Evolutionary conservation across 2,888 invertebrate species (phyloP), one percentile per base, ranked within the genome.

Genomic region (Dryomyza anilis): DNA sequence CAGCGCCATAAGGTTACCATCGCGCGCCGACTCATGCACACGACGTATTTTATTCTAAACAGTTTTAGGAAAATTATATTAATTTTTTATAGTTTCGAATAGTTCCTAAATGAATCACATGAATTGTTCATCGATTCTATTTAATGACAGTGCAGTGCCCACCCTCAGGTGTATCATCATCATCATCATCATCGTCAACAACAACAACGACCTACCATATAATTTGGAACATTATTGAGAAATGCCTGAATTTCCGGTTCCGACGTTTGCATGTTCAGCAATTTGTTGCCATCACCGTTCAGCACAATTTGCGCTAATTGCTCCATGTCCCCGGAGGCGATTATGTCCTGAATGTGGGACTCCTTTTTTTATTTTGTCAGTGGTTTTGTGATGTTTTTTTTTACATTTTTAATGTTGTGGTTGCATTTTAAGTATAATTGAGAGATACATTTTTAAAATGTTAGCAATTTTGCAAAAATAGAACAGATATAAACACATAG

Each of bases 161-260:
- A 27, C 12, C 5, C 1, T n/a, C 21, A 7, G 23, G 23, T 27
- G 27, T 12, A 43, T 19, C 48, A 66, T n/a, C n/a, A n/a, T n/a
- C n/a, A n/a, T n/a, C n/a, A n/a, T n/a, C n/a, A n/a, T n/a, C n/a
- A n/a, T n/a, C n/a, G n/a, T n/a, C n/a, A n/a, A n/a, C n/a, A n/a
- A n/a, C n/a, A n/a, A n/a, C n/a, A n/a, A n/a, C n/a, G n/a, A n/a
- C 78, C 85, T 86, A 93, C 95, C 92, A 94, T 94, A 76, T 94
- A 95, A 30, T 89, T 88, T 12, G 94, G 92, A 59, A 95, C 93
- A 80, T 94, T 94, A 76, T 92, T 91, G 71, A 96, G 86, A 84
- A 96, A 95, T 14, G 92, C 89, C 83, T 94, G 92, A 46, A 95
- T 86, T 80, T 95, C 94, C 5, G 89, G 86, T 81, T 93, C 92